Evolutionary conservation across 2,888 invertebrate species (phyloP).

Genomic region (Pollenia griseotomentosa): DNA sequence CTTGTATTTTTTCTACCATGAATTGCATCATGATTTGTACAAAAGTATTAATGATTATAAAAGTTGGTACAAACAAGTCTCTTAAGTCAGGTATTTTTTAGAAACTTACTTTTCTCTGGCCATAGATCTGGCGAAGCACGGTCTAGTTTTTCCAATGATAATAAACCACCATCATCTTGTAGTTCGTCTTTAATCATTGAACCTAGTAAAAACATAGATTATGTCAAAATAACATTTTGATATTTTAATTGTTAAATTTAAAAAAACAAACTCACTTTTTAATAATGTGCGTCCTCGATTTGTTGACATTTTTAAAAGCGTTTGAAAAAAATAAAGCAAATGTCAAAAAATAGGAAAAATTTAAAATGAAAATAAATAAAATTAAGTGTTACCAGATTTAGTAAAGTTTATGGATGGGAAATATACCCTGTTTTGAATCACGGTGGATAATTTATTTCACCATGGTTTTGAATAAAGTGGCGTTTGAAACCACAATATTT

Average conservation of each 20-base stretch:
- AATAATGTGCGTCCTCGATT: constrained; percentile 70
- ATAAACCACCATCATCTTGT: constrained; percentile 88
- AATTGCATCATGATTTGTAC: too few species aligned
- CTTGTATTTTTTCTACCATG: too few species aligned
- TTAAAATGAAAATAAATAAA: neutral
- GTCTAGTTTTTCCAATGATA: constrained; percentile 95
- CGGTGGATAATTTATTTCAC: too few species aligned
- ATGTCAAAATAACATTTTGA: neutral
- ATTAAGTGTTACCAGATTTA: neutral
- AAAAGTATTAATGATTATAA: too few species aligned
- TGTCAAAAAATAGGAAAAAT: constrained; percentile 3
- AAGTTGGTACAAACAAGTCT: neutral
- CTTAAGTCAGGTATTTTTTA: neutral
- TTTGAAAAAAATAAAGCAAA: constrained; percentile 14
- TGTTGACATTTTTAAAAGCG: constrained; percentile 64
- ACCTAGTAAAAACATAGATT: constrained; percentile 56
- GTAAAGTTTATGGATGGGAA: too few species aligned
- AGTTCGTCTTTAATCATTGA: constrained; percentile 75
- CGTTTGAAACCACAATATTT: too few species aligned
- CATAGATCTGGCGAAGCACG: constrained; percentile 97
- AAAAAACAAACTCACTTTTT: constrained; percentile 69
- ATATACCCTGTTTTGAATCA: too few species aligned
- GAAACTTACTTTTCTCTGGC: constrained; percentile 95
- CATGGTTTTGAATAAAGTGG: too few species aligned
- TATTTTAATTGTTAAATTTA: neutral